phyloP scores from a whole-genome alignment of 2,888 invertebrate genomes.

The Oscheius sp. region DNA sequence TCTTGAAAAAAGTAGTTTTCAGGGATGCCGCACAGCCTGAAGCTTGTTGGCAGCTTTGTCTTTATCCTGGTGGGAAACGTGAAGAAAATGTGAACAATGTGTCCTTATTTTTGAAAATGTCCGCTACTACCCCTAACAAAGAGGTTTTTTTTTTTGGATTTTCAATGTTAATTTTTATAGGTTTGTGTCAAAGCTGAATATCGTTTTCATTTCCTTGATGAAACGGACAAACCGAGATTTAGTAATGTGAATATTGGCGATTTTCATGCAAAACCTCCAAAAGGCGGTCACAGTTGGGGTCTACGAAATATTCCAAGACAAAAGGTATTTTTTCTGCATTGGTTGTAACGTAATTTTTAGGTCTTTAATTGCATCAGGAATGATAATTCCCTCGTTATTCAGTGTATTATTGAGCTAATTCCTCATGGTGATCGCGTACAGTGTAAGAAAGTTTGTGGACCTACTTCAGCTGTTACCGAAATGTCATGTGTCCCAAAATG shows the following conservation, averaged over 20 bases:
- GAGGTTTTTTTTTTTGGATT: slow-evolving; percentile 48
- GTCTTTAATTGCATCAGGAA: slow-evolving; percentile 63
- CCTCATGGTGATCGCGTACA: slow-evolving; percentile 60
- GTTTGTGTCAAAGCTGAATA: slow-evolving; percentile 70
- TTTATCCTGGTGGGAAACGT: slow-evolving; percentile 70
- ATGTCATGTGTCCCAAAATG: slow-evolving; percentile 21
- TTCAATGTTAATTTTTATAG: slow-evolving; percentile 36
- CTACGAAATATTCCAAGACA: slow-evolving; percentile 68
- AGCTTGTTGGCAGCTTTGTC: slow-evolving; percentile 69
- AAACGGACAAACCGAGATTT: slow-evolving; percentile 64
- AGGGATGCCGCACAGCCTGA: slow-evolving; percentile 63
- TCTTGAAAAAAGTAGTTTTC: slow-evolving; percentile 3
- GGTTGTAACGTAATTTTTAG: slow-evolving; percentile 20
- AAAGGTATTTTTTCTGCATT: slow-evolving; percentile 44
- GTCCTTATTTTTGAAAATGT: slow-evolving; percentile 70
- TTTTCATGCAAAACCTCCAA: slow-evolving; percentile 70
- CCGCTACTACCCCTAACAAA: slow-evolving; percentile 61
- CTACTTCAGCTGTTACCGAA: slow-evolving; percentile 29
- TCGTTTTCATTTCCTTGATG: slow-evolving; percentile 69
- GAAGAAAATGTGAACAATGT: slow-evolving; percentile 69
- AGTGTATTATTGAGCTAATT: slow-evolving; percentile 69
- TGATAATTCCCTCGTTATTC: slow-evolving; percentile 68
- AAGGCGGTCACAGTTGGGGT: slow-evolving; percentile 70
- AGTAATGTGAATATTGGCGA: slow-evolving; percentile 70
- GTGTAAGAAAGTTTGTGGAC: slow-evolving; percentile 45